These are phyloP conservation scores for Spodoptera exigua DNA, from an alignment of 2,888 invertebrate species.

Conservation along the genomic window DNA sequence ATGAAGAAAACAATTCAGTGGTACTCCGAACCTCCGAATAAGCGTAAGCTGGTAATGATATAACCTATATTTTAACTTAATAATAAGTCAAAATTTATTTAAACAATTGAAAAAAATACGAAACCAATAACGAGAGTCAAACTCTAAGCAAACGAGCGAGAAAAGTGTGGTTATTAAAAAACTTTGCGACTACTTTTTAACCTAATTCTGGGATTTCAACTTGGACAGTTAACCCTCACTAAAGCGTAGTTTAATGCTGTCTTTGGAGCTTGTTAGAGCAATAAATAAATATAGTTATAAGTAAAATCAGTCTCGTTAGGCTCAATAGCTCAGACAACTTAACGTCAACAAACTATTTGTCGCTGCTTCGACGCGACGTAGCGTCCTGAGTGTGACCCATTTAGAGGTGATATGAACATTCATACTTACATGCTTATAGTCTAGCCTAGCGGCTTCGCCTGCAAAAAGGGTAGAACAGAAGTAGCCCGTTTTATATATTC, in stretches of 20 bases:
- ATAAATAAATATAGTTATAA: slow-evolving; percentile 7
- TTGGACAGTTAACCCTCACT: slow-evolving; percentile 31
- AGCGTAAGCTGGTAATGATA: too few relatives aligned
- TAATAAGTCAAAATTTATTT: too few relatives aligned
- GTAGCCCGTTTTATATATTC: too few relatives aligned
- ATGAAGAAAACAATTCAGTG: too few relatives aligned
- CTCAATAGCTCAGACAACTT: not conserved
- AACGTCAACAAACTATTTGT: slow-evolving; percentile 17
- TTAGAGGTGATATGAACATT: slow-evolving; percentile 3
- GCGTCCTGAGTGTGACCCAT: slow-evolving; percentile 6
- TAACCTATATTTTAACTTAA: too few relatives aligned
- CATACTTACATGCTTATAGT: not conserved
- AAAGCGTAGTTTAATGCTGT: slow-evolving; percentile 25
- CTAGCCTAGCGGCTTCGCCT: too few relatives aligned
- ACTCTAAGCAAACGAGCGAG: slow-evolving; percentile 26
- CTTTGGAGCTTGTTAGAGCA: slow-evolving; percentile 11
- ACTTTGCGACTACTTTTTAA: slow-evolving; percentile 38
- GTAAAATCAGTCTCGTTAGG: slow-evolving; percentile 24
- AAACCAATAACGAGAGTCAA: slow-evolving; percentile 12
- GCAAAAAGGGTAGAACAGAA: too few relatives aligned
- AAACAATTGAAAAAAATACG: slow-evolving; percentile 3
- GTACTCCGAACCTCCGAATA: too few relatives aligned
- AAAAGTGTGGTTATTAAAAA: slow-evolving; percentile 48
- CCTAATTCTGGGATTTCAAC: slow-evolving; percentile 32
- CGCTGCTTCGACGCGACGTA: not conserved